These are phyloP conservation scores for Enteromius argenteus DNA, from an alignment of 2,797 vertebrate genomes.

Conservation along the genomic window DNA sequence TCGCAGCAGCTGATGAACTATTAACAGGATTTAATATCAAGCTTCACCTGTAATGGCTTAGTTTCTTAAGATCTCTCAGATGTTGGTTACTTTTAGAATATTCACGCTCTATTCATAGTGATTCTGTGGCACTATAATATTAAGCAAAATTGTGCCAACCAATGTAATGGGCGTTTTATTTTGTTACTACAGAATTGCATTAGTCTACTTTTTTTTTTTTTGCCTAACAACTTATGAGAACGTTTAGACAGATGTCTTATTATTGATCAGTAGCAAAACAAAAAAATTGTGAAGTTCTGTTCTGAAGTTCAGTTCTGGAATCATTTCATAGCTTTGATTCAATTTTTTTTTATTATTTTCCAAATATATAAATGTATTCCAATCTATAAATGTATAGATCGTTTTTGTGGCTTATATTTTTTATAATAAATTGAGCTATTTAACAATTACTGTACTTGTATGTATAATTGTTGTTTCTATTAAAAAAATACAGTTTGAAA, in stretches of 20 bases:
- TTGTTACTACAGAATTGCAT: not conserved
- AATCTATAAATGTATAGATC: too few relatives aligned
- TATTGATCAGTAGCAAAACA: not conserved
- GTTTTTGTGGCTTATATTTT: too few relatives aligned
- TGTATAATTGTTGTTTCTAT: too few relatives aligned
- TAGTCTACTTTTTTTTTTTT: not conserved
- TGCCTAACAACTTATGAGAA: not conserved
- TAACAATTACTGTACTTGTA: too few relatives aligned
- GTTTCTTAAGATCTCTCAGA: not conserved
- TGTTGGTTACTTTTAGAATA: not conserved
- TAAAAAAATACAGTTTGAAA: too few relatives aligned
- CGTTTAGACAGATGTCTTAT: not conserved
- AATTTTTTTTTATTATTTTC: too few relatives aligned
- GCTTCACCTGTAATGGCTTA: not conserved
- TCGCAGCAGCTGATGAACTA: slow-evolving; percentile 38
- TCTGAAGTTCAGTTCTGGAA: not conserved
- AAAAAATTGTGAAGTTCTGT: too few relatives aligned
- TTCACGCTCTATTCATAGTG: not conserved
- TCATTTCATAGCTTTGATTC: not conserved
- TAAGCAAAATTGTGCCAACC: not conserved
- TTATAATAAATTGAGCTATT: too few relatives aligned
- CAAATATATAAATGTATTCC: too few relatives aligned
- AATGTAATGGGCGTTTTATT: not conserved
- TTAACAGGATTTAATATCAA: slow-evolving; percentile 48
- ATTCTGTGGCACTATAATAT: not conserved